phyloP scores from a whole-genome alignment of 2,888 invertebrate genomes.

The Fragum sueziense region DNA sequence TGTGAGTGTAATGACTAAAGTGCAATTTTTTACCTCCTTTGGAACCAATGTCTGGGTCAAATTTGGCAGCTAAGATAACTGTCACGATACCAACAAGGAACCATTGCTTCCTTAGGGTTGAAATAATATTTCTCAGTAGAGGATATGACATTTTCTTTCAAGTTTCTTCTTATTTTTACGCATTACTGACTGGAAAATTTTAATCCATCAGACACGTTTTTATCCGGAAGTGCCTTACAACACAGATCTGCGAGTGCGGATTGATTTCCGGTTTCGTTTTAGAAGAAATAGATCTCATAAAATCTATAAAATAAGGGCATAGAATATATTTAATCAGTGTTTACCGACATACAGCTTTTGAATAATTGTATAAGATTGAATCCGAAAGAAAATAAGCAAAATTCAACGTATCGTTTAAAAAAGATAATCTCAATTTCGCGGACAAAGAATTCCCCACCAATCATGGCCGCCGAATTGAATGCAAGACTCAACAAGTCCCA shows the following conservation, averaged over 20 bases:
- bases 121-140: conserved; percentile 15
- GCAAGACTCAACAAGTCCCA: conserved; percentile 70
- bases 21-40: conserved; percentile 76
- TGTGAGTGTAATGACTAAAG: no score
- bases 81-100: conserved; percentile 73
- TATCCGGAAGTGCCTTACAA: conserved; percentile 66
- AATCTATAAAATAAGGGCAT: no score
- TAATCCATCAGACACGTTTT: conserved; percentile 40
- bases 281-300: background rate
- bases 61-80: conserved; percentile 67
- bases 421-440: conserved; percentile 11
- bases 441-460: conserved; percentile 36
- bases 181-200: background rate
- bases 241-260: conserved; percentile 9
- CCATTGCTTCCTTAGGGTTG: conserved; percentile 67
- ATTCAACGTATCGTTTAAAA: no score
- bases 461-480: conserved; percentile 72
- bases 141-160: background rate
- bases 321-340: no score
- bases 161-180: background rate
- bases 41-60: conserved; percentile 68
- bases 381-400: no score
- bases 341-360: no score
- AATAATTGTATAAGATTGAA: no score
- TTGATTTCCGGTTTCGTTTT: background rate